Percentiles rank a stretch among this genome's conserved stretches.
Evolutionary conservation across 2,888 invertebrate genomes (phyloP).

Genomic region (Pomacea canaliculata): DNA sequence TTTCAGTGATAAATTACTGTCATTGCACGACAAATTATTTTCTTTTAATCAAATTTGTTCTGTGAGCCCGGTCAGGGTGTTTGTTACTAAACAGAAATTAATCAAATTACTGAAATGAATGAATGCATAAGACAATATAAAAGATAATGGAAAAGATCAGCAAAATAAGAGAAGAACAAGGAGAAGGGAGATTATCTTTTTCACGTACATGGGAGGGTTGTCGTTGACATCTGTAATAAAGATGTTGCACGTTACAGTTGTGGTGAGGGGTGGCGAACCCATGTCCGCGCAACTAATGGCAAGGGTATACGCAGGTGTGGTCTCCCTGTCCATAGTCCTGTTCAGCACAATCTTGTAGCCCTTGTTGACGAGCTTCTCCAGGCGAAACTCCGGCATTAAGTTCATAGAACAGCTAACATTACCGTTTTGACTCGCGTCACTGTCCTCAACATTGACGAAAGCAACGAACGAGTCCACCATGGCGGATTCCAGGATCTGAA

Average conservation of each 20-base stretch:
- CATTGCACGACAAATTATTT: too few species aligned
- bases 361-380: constrained; percentile 33
- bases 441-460: constrained; percentile 53
- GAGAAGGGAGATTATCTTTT: neutral
- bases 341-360: constrained; percentile 41
- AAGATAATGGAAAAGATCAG: too few species aligned
- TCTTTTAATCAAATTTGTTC: too few species aligned
- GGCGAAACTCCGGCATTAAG: constrained; percentile 30
- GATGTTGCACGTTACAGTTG: constrained; percentile 38
- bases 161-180: neutral
- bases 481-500: constrained; percentile 48
- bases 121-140: too few species aligned
- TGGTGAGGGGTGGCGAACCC: constrained; percentile 42
- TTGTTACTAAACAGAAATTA: too few species aligned
- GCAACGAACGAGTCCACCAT: constrained; percentile 51
- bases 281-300: constrained; percentile 43
- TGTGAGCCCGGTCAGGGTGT: too few species aligned
- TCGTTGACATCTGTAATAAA: constrained; percentile 53
- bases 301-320: constrained; percentile 34
- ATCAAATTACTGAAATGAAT: too few species aligned
- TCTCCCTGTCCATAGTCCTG: constrained; percentile 44
- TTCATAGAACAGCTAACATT: constrained; percentile 43
- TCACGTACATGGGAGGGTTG: constrained; percentile 43
- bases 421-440: constrained; percentile 51
- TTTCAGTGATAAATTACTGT: too few species aligned